Percentiles rank a stretch among this genome's conserved stretches.
These are phyloP conservation scores for Micrasema minimum DNA, from an alignment of 1,140 invertebrate species.

Conservation along the genomic window DNA sequence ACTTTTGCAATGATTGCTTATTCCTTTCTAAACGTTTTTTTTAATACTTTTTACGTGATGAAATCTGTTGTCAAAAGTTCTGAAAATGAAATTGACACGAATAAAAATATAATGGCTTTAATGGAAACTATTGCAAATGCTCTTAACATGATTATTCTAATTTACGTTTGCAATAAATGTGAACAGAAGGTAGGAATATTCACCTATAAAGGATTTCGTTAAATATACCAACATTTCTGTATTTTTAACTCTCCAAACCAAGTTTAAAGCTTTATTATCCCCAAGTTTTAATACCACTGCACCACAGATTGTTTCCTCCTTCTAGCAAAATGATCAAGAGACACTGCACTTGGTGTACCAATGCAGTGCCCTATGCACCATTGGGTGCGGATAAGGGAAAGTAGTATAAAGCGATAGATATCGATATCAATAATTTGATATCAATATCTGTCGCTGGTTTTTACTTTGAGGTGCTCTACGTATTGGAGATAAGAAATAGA, in stretches of 20 bases:
- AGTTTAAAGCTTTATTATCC: not conserved
- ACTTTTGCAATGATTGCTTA: not conserved
- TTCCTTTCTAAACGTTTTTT: not conserved
- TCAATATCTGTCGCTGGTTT: not conserved
- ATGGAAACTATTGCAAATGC: not conserved
- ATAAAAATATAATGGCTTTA: not conserved
- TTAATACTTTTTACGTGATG: not conserved
- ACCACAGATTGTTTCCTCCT: too few relatives aligned
- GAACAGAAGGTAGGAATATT: constrained; percentile 1
- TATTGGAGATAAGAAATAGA: not conserved
- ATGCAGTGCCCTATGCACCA: too few relatives aligned
- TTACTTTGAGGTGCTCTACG: not conserved
- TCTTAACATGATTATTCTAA: not conserved
- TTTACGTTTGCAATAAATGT: constrained; percentile 6
- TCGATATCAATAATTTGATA: not conserved
- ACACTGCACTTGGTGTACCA: too few relatives aligned
- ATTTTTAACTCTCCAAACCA: not conserved
- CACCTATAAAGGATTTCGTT: not conserved
- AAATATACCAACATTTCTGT: not conserved
- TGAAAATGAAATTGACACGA: not conserved
- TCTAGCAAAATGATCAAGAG: not conserved
- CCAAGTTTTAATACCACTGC: too few relatives aligned
- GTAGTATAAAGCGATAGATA: not conserved
- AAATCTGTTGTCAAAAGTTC: not conserved
- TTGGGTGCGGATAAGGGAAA: too few relatives aligned